phyloP scores from a whole-genome alignment of 2,888 invertebrate species.

The Pseudoips prasinana region DNA sequence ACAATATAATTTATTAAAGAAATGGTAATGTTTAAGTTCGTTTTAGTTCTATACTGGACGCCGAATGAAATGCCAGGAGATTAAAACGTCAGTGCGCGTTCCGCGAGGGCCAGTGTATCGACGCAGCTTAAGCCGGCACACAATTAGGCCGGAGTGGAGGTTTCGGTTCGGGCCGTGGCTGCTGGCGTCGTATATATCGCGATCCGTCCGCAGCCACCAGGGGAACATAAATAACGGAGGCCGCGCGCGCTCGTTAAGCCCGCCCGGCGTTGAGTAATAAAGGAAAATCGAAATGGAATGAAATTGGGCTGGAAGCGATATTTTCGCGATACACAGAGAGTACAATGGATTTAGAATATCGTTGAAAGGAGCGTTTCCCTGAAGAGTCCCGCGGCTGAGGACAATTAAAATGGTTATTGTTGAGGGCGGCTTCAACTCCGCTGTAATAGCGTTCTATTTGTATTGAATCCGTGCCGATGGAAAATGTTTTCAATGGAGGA shows the following conservation, averaged over 20 bases:
- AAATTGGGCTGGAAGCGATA: constrained; percentile 79
- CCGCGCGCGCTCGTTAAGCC: constrained; percentile 79
- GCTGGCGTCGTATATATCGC: constrained; percentile 74
- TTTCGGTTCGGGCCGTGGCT: constrained; percentile 64
- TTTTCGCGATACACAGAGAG: constrained; percentile 71
- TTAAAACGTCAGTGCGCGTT: constrained; percentile 58
- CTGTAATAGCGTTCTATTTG: constrained; percentile 62
- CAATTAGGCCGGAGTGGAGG: constrained; percentile 74
- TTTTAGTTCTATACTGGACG: constrained; percentile 24
- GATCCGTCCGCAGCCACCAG: constrained; percentile 78
- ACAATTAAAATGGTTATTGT: constrained; percentile 77
- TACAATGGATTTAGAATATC: constrained; percentile 73
- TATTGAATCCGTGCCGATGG: constrained; percentile 62
- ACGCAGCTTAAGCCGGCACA: constrained; percentile 69
- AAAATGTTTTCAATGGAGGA: constrained; percentile 65
- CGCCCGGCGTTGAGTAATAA: constrained; percentile 78
- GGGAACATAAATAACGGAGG: constrained; percentile 79
- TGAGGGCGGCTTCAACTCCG: constrained; percentile 50
- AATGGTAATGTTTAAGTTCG: constrained; percentile 13
- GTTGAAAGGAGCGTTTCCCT: constrained; percentile 62
- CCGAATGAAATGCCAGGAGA: constrained; percentile 47
- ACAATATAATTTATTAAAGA: constrained; percentile 6
- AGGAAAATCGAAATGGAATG: constrained; percentile 82
- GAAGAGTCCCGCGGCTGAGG: constrained; percentile 60
- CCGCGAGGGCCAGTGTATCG: constrained; percentile 57